phyloP scores from a whole-genome alignment of 37 sponge, comb jelly and placozoan species.

The Oopsacas minuta region DNA sequence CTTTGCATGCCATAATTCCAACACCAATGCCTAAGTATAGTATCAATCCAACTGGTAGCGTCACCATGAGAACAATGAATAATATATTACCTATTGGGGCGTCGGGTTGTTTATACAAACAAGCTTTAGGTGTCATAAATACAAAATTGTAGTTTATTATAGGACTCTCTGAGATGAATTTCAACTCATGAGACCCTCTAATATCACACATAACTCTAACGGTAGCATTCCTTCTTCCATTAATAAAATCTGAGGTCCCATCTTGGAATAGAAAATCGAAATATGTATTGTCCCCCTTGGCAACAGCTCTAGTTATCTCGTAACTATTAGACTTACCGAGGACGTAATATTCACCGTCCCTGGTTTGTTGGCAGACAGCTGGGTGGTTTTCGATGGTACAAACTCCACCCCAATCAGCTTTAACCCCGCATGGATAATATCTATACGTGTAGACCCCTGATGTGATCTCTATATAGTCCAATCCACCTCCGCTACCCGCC shows the following conservation, averaged over 20 bases:
- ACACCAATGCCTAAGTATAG: slow-evolving; percentile 42
- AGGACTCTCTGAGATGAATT: background rate
- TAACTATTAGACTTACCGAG: background rate
- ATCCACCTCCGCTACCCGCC: background rate
- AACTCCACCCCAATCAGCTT: background rate
- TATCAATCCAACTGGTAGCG: background rate
- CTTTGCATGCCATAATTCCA: slow-evolving; percentile 29
- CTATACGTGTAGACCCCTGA: background rate
- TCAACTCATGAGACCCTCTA: background rate
- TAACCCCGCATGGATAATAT: background rate
- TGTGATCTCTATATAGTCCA: background rate
- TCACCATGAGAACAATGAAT: background rate
- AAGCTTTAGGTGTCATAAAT: background rate
- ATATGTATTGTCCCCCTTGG: background rate
- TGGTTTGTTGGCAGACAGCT: background rate
- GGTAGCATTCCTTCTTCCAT: background rate
- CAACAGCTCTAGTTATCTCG: background rate
- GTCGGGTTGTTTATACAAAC: background rate
- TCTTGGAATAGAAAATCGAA: background rate
- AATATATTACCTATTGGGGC: background rate
- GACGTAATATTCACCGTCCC: background rate
- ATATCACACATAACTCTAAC: background rate
- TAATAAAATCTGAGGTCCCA: background rate
- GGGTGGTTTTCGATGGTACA: background rate
- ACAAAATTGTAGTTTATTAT: background rate